Conservation (phyloP, 2,888 invertebrate genomes). For the Lithophane leautieri region DNA sequence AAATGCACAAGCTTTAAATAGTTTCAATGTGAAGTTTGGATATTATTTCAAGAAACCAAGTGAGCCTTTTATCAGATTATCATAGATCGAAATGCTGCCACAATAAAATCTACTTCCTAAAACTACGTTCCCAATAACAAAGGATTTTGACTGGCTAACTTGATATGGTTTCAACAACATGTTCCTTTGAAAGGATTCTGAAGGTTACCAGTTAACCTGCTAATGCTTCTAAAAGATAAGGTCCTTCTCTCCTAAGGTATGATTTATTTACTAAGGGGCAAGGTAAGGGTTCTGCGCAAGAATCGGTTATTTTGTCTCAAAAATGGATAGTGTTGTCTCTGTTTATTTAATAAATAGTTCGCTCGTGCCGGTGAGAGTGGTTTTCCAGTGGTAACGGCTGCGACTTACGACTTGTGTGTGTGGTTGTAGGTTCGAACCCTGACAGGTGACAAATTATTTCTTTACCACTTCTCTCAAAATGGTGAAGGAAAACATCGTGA, state of each 20-base stretch:
- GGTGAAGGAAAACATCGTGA: too few species aligned
- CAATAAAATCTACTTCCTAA: background rate
- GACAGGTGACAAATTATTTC: too few species aligned
- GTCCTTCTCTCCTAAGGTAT: slow-evolving; percentile 14
- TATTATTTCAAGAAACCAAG: background rate
- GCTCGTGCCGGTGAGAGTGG: background rate
- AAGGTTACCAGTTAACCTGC: slow-evolving; percentile 26
- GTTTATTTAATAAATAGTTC: background rate
- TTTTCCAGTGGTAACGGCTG: too few species aligned
- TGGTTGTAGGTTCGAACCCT: too few species aligned
- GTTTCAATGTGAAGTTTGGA: background rate
- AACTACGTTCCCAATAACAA: background rate
- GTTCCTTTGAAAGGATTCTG: slow-evolving; percentile 6
- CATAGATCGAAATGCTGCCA: background rate
- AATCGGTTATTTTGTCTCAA: slow-evolving; percentile 7
- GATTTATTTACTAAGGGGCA: slow-evolving; percentile 18
- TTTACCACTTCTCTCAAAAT: too few species aligned
- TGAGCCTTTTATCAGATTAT: background rate
- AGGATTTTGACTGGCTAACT: background rate
- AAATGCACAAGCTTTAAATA: background rate
- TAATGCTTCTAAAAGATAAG: slow-evolving; percentile 25
- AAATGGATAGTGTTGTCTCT: background rate
- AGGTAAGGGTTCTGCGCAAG: background rate
- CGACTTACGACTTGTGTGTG: too few species aligned
- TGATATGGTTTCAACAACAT: background rate